These are phyloP conservation scores for Selene dorsalis DNA, from an alignment of 2,797 vertebrate species.

Conservation along the genomic window DNA sequence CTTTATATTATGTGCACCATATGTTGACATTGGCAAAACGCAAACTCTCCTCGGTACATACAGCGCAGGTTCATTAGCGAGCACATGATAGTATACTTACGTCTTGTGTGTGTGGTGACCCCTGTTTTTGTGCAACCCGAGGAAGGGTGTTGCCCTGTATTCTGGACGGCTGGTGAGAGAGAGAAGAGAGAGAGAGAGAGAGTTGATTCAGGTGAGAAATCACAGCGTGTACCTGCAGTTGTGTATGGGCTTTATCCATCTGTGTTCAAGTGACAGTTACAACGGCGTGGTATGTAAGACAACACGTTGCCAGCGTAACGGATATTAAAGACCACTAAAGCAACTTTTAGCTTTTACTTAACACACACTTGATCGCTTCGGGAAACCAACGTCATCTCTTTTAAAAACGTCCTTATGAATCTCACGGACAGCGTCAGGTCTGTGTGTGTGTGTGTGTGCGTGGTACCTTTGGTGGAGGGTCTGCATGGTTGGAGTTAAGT, in stretches of 20 bases:
- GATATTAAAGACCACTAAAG: too few relatives aligned
- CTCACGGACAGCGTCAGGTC: too few relatives aligned
- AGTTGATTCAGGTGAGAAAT: not conserved
- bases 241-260: too few relatives aligned
- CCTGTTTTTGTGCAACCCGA: constrained; percentile 35
- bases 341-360: too few relatives aligned
- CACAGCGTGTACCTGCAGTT: too few relatives aligned
- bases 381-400: too few relatives aligned
- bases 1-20: not conserved
- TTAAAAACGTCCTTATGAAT: too few relatives aligned
- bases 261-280: too few relatives aligned
- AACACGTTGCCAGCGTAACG: too few relatives aligned
- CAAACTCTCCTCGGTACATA: too few relatives aligned
- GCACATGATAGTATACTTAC: not conserved
- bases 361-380: too few relatives aligned
- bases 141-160: constrained; percentile 49
- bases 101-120: constrained; percentile 27
- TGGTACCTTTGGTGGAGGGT: constrained; percentile 90
- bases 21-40: not conserved
- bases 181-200: constrained; percentile 21
- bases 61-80: not conserved
- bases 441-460: not conserved
- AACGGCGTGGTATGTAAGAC: too few relatives aligned
- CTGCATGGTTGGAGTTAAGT: constrained; percentile 64
- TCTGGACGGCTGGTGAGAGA: constrained; percentile 70